These are phyloP conservation scores for Allygus modestus DNA, from an alignment of 2,888 invertebrate genomes.

Conservation along the genomic window DNA sequence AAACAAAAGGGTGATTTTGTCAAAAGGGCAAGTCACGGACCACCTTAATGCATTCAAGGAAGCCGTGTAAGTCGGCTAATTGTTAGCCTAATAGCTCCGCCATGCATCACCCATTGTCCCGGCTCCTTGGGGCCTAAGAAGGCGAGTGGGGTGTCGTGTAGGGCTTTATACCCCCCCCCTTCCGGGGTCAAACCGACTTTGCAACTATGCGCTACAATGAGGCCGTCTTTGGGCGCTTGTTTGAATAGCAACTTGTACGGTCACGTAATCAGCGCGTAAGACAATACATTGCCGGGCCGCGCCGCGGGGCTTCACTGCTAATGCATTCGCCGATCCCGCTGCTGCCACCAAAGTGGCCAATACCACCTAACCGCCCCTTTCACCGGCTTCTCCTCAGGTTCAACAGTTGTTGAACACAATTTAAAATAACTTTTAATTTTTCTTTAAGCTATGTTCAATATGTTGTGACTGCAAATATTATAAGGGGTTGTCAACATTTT, in stretches of 20 bases:
- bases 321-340: background rate
- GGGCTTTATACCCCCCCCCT: slow-evolving; percentile 32
- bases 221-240: slow-evolving; percentile 31
- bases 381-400: no score
- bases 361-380: background rate
- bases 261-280: slow-evolving; percentile 19
- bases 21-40: background rate
- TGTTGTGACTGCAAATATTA: no score
- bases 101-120: slow-evolving; percentile 42
- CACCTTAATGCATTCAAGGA: slow-evolving; percentile 39
- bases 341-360: background rate
- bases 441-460: no score
- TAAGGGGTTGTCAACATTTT: no score
- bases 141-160: slow-evolving; percentile 56
- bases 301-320: slow-evolving; percentile 28
- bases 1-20: background rate
- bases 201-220: slow-evolving; percentile 58
- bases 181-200: slow-evolving; percentile 52
- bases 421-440: no score
- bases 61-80: slow-evolving; percentile 31
- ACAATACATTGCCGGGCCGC: background rate
- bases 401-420: no score
- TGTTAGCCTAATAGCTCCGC: slow-evolving; percentile 28
- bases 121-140: slow-evolving; percentile 51
- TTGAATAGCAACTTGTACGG: slow-evolving; percentile 56